Base-by-base conservation (phyloP, 2,113 vertebrate species). In the Xenopus laevis region DNA sequence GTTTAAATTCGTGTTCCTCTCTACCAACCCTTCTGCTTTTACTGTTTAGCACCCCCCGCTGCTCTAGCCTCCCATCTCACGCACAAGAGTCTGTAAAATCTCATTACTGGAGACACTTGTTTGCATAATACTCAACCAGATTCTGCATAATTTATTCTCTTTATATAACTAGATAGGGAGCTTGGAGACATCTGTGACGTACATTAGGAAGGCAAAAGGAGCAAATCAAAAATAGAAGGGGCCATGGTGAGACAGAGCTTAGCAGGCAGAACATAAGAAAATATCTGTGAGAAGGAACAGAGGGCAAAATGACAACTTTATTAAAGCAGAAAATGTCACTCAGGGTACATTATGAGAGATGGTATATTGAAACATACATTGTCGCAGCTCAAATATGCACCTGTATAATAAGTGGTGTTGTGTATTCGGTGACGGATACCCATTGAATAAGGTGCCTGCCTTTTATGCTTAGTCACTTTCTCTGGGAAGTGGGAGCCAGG, bases 401-500 rank as follows among this genome's bases (percentile, higher is more conserved):
- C 7, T 89, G 71, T 10, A 82, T 71, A 2, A 90, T 85, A 57
- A 94, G 82, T 0, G 91, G 90, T 1, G 85, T 87, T 16, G 91
- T 87, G 58, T 87, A 88, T 76, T 89, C 91, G 0, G 83, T 93
- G 94, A 20, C 94, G 84, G 71, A 89, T 66, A 0, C 95, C 94
- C 82, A 95, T 80, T 17, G 89, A 89, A 79, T 87, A 94, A 0
- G 92, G 94, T 0, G 91, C 84, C 59, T 82, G 83, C 33, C 81
- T 81, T 52, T 84, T 87, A 71, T 90, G 91, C 1, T 74, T 0
- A 0, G 84, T 81, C 58, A 88, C 92, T 77, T 83, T 93, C 79
- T 96, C 94, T 0, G 94, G 92, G 74, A 83, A 87, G 84, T 96
- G 91, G 0, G 89, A 46, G 0, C 93, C 94, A 0, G 95, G 95